Percentiles rank a stretch among this genome's conserved stretches.
Evolutionary conservation across 2,888 invertebrate species (phyloP).

Genomic region (Saturnia pavonia): DNA sequence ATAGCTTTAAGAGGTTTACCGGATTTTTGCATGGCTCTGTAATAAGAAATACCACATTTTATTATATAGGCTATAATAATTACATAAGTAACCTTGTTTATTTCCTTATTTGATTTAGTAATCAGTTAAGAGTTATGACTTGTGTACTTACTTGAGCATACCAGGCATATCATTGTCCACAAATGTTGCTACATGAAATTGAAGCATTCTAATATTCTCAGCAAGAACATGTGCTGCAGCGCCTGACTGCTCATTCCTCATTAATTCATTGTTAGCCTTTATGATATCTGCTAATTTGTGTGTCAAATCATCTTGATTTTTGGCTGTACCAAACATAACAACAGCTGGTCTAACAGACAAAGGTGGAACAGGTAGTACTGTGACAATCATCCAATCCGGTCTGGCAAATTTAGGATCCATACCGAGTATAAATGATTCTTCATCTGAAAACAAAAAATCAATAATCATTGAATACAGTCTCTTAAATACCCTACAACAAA

Average conservation of each 20-base stretch:
- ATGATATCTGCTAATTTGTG: slow-evolving; percentile 99
- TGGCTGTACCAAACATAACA: slow-evolving; percentile 99
- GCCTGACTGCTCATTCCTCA: slow-evolving; percentile 97
- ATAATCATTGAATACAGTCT: background rate
- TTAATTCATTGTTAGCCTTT: slow-evolving; percentile 97
- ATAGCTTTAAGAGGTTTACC: slow-evolving; percentile 99
- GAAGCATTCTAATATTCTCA: slow-evolving; percentile 98
- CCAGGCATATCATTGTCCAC: slow-evolving; percentile 99
- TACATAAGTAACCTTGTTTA: no score
- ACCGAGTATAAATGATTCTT: slow-evolving; percentile 95
- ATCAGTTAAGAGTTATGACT: background rate
- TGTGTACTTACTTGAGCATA: slow-evolving; percentile 86
- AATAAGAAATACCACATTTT: slow-evolving; percentile 34
- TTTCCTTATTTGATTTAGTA: no score
- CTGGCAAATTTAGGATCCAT: slow-evolving; percentile 99
- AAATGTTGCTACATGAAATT: slow-evolving; percentile 99
- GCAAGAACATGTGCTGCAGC: slow-evolving; percentile 98
- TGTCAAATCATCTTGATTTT: slow-evolving; percentile 99
- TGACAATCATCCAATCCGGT: slow-evolving; percentile 99
- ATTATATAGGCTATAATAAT: background rate
- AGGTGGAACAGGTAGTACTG: slow-evolving; percentile 98
- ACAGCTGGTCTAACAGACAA: slow-evolving; percentile 98
- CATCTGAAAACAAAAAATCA: slow-evolving; percentile 82
- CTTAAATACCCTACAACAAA: background rate
- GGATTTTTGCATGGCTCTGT: slow-evolving; percentile 98